These are phyloP conservation scores for Periophthalmus modestus DNA, from an alignment of 2,113 vertebrate species.

Conservation along the genomic window DNA sequence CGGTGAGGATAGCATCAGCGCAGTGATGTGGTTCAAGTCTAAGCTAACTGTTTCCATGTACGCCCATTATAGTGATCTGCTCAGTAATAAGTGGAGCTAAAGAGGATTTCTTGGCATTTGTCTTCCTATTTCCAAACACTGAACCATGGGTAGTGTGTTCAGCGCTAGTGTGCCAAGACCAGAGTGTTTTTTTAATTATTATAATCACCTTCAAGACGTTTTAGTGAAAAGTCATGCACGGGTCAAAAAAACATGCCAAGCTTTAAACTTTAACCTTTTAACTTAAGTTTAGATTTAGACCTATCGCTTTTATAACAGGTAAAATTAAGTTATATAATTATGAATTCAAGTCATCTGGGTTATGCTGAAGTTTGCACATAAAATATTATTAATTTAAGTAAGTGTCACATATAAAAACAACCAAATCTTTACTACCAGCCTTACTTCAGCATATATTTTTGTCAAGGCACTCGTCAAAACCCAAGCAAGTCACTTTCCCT, in stretches of 20 bases:
- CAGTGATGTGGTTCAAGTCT: slow-evolving; percentile 18
- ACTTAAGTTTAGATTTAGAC: too few species aligned
- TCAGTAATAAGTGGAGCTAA: slow-evolving; percentile 55
- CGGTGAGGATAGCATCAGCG: slow-evolving; percentile 1
- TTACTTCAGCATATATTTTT: too few species aligned
- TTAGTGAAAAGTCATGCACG: neutral
- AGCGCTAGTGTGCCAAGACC: neutral
- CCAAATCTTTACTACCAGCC: too few species aligned
- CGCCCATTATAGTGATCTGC: slow-evolving; percentile 44
- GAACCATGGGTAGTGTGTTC: slow-evolving; percentile 32
- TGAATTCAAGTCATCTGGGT: too few species aligned
- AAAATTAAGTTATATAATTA: too few species aligned
- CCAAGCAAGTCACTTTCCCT: slow-evolving; percentile 32
- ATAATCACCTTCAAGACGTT: too few species aligned
- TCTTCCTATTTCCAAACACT: slow-evolving; percentile 40
- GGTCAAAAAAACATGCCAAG: neutral
- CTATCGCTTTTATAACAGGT: too few species aligned
- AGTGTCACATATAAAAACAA: too few species aligned
- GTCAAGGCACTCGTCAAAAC: slow-evolving; percentile 41
- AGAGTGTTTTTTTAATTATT: neutral
- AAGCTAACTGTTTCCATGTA: slow-evolving; percentile 57
- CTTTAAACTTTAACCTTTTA: neutral
- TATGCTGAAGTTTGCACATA: too few species aligned
- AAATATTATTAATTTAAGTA: too few species aligned
- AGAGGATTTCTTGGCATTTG: slow-evolving; percentile 62